Conservation (phyloP, 2,888 invertebrate genomes). For the Neocrepidodera transversa region DNA sequence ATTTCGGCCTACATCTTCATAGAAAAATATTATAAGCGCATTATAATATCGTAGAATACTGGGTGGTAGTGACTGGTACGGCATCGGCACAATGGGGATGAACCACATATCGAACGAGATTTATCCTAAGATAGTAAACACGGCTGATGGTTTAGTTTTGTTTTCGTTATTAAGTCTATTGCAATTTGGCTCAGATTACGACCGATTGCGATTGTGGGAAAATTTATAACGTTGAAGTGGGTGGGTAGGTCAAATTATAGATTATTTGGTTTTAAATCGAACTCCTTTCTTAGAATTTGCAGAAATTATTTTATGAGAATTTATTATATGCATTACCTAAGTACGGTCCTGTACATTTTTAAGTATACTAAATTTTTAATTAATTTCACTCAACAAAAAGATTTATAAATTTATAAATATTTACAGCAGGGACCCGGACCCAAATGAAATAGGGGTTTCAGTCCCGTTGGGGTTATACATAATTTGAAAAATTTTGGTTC, state of each 20-base stretch:
- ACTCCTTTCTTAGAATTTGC: too few relatives aligned
- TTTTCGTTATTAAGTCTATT: background rate
- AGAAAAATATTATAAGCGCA: conserved; percentile 31
- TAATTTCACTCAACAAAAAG: too few relatives aligned
- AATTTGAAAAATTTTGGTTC: too few relatives aligned
- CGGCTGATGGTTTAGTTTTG: conserved; percentile 17
- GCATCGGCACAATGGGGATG: conserved; percentile 44
- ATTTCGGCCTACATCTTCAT: conserved; percentile 13
- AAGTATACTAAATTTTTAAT: too few relatives aligned
- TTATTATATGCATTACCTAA: too few relatives aligned
- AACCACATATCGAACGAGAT: conserved; percentile 53
- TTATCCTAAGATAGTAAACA: conserved; percentile 48
- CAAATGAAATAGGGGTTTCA: too few relatives aligned
- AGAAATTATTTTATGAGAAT: too few relatives aligned
- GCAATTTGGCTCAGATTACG: background rate
- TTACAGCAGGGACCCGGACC: too few relatives aligned
- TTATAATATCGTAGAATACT: conserved; percentile 36
- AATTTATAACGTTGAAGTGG: conserved; percentile 1
- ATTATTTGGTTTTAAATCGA: too few relatives aligned
- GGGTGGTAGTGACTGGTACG: conserved; percentile 48
- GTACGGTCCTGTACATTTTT: too few relatives aligned
- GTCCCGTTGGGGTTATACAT: too few relatives aligned
- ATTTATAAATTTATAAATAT: too few relatives aligned
- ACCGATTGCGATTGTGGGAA: background rate
- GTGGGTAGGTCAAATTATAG: background rate